A percentile compares a stretch with the other conserved stretches of the same genome.
Evolutionary conservation across 2,888 invertebrate genomes (phyloP).

Genomic region (Nysson spinosus): DNA sequence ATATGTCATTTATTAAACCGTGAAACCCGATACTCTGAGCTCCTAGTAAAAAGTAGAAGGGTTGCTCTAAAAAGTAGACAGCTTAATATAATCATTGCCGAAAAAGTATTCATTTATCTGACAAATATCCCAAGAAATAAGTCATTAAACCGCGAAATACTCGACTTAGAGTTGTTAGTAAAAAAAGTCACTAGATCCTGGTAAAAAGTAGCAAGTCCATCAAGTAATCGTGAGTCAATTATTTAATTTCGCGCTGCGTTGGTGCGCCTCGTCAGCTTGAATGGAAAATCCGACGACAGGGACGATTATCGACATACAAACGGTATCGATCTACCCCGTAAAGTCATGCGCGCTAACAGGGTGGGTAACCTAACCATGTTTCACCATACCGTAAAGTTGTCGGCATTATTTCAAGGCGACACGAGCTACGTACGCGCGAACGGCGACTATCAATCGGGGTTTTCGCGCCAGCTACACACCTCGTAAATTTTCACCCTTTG

Average conservation of each 20-base stretch:
- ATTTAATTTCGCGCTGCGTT: constrained; percentile 29
- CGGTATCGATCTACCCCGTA: constrained; percentile 58
- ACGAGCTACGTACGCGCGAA: constrained; percentile 1
- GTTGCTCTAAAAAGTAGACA: no score
- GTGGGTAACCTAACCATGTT: constrained; percentile 50
- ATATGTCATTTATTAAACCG: no score
- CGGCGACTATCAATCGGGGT: constrained; percentile 66
- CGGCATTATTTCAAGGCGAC: constrained; percentile 44
- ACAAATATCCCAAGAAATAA: no score
- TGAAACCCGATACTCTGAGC: no score
- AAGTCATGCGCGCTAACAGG: constrained; percentile 50
- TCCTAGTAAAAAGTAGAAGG: no score
- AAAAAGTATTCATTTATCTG: no score
- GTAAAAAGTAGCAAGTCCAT: no score
- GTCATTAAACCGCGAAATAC: no score
- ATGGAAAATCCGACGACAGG: constrained; percentile 36
- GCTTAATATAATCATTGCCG: no score
- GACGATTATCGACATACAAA: constrained; percentile 57
- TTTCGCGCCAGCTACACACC: constrained; percentile 61
- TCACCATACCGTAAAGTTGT: constrained; percentile 57
- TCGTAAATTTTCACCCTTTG: constrained; percentile 76
- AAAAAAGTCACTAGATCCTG: no score
- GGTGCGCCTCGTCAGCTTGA: constrained; percentile 15
- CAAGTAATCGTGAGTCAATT: constrained; percentile 32
- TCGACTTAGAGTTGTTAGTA: no score